Percentiles rank a stretch among this genome's conserved stretches.
phyloP scores from a whole-genome alignment of 1,140 invertebrate genomes.

The Lethrus apterus region DNA sequence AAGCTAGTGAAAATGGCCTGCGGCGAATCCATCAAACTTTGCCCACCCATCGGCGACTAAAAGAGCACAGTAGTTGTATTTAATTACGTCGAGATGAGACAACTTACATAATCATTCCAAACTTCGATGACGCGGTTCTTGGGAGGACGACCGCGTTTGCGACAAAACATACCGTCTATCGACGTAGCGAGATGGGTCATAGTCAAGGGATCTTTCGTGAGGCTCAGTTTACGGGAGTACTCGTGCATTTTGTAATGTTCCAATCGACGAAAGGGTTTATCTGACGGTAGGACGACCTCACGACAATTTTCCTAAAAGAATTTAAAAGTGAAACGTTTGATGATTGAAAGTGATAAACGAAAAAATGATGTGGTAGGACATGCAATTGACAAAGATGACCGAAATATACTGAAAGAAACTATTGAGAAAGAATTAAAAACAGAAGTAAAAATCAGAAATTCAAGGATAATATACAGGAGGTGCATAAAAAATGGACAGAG shows the following conservation, averaged over 20 bases:
- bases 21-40: conserved; percentile 54
- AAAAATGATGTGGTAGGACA: neutral
- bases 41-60: conserved; percentile 43
- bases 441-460: no score
- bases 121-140: conserved; percentile 89
- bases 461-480: no score
- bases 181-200: conserved; percentile 64
- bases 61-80: conserved; percentile 3
- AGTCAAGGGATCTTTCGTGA: conserved; percentile 47
- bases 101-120: conserved; percentile 71
- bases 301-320: conserved; percentile 71
- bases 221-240: conserved; percentile 49
- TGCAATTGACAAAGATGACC: no score
- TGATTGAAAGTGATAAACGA: neutral
- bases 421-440: no score
- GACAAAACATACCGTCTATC: conserved; percentile 80
- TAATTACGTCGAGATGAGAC: neutral
- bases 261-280: conserved; percentile 76
- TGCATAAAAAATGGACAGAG: no score
- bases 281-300: conserved; percentile 72
- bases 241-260: conserved; percentile 88
- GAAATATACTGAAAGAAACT: no score
- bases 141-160: conserved; percentile 83
- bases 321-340: neutral
- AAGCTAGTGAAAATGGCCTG: conserved; percentile 91